Evolutionary conservation across 2,113 vertebrate species (phyloP).

Genomic region (Laterallus jamaicensis): DNA sequence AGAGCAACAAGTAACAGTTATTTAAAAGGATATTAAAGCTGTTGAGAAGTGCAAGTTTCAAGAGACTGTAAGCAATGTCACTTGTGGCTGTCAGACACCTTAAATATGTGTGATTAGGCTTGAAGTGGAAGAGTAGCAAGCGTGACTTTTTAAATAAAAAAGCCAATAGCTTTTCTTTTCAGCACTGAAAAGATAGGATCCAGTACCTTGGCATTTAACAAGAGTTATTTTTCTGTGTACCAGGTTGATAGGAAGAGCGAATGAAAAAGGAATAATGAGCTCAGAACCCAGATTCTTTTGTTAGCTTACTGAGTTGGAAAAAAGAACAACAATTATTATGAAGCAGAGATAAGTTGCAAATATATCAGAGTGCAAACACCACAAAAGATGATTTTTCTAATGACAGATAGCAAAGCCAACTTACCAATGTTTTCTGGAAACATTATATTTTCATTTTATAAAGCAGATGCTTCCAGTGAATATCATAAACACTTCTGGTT

Average conservation of each 20-base stretch:
- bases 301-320: constrained; percentile 5
- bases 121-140: background rate
- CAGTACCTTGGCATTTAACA: background rate
- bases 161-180: background rate
- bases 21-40: background rate
- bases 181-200: background rate
- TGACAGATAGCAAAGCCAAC: background rate
- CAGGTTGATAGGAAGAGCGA: background rate
- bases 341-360: background rate
- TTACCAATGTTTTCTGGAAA: constrained; percentile 1
- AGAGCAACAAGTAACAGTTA: background rate
- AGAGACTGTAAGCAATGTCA: background rate
- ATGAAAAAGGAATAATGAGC: background rate
- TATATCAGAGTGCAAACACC: background rate
- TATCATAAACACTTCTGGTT: background rate
- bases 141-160: constrained; percentile 1
- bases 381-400: background rate
- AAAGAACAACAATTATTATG: background rate
- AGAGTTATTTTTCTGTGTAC: background rate
- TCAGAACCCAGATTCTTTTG: background rate
- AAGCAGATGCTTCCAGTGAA: background rate
- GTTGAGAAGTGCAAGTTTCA: background rate
- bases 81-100: background rate
- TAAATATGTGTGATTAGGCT: background rate
- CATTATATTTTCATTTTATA: background rate